Conservation (phyloP, 2,113 vertebrate species). For the Xiphophorus maculatus region DNA sequence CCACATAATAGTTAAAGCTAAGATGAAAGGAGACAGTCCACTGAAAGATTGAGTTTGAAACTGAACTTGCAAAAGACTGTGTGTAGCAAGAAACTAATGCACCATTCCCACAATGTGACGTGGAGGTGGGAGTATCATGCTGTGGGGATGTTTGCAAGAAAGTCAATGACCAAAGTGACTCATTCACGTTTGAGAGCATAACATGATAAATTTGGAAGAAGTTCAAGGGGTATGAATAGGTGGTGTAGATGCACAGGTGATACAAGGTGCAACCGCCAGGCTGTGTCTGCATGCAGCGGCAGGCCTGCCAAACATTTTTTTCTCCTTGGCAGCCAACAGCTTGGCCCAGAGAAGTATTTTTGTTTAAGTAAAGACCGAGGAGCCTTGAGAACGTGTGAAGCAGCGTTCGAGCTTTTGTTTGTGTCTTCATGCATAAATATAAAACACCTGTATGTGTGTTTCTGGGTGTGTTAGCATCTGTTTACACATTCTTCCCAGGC, state of each 20-base stretch:
- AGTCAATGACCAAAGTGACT: no score
- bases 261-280: constrained; percentile 1
- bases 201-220: background rate
- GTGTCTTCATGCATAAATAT: constrained; percentile 38
- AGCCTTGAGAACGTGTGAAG: constrained; percentile 39
- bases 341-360: constrained; percentile 49
- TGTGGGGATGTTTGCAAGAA: no score
- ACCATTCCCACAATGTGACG: no score
- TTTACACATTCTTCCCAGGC: background rate
- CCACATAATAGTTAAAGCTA: no score
- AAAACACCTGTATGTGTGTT: background rate
- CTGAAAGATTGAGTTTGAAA: no score
- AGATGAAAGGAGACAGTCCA: no score
- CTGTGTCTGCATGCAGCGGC: constrained; percentile 3
- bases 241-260: background rate
- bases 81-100: no score
- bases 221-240: background rate
- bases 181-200: background rate
- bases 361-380: constrained; percentile 52
- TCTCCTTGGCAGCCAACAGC: constrained; percentile 41
- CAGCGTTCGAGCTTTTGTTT: background rate
- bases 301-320: constrained; percentile 22
- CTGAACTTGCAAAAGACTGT: no score
- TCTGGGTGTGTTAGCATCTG: constrained; percentile 25
- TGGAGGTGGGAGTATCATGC: no score